Base-by-base conservation (phyloP, 35 echinoderm and acorn worm species). In the Stichopus chloronotus region DNA sequence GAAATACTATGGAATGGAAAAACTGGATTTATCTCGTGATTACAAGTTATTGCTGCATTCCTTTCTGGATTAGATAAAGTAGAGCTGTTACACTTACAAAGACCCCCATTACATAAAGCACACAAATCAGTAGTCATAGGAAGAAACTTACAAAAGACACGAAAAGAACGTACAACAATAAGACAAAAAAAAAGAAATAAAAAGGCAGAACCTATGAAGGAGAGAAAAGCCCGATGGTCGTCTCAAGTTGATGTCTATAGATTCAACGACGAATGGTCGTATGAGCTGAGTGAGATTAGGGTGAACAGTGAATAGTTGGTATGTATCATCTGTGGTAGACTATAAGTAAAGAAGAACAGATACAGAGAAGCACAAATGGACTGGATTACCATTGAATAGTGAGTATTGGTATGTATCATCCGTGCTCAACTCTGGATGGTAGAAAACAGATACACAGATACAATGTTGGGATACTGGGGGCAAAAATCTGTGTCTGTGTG, bases 11-110 rank as follows among this genome's bases (percentile, higher is more conserved):
- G 65, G n/a, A 71, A 71, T 13, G 65, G 65, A 71, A 71, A 71
- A 71, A 71, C 65, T 71, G 65, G 65, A 71, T 71, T 71, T 71
- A 71, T 71, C 11, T 71, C 65, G 65, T 71, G 65, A 1, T 71
- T 71, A 71, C 65, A 71, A n/a, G 65, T 71, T 11, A 71, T 71
- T 71, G 65, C n/a, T 71, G 65, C 65, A 71, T 71, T 71, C 65
- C 65, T 11, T 71, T 71, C 65, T 71, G 65, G 65, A 71, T 71
- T 71, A 71, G 4, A 71, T 71, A 71, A 71, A 71, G 65, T 71
- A 71, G 65, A 71, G 65, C 65, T 71, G 65, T 71, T 71, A 71
- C 65, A 13, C 1, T 71, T 71, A 71, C 65, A 71, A 71, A 71
- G 65, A 71, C 65, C 65, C 65, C n/a, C 65, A 71, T 71, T 4